These are phyloP conservation scores for Zophobas atratus DNA, from an alignment of 1,140 invertebrate genomes.

Conservation along the genomic window DNA sequence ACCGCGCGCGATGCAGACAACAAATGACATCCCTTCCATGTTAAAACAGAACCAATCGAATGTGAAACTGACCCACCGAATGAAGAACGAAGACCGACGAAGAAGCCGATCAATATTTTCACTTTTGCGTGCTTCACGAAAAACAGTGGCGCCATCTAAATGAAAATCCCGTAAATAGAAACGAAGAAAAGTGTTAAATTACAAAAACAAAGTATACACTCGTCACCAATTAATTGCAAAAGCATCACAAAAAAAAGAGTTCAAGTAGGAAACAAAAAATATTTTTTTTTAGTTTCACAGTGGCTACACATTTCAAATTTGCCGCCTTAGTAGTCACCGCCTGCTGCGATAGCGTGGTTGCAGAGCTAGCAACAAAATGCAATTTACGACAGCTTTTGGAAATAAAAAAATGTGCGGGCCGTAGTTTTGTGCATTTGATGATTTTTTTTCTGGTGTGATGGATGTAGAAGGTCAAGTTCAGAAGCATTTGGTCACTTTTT, in stretches of 20 bases:
- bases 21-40: conserved; percentile 54
- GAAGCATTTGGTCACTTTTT: conserved; percentile 57
- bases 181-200: neutral
- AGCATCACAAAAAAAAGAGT: too few species aligned
- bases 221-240: too few species aligned
- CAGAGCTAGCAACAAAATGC: neutral
- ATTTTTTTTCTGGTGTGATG: too few species aligned
- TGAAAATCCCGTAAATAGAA: neutral
- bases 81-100: conserved; percentile 25
- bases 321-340: neutral
- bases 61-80: conserved; percentile 34
- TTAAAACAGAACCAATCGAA: conserved; percentile 51
- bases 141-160: neutral
- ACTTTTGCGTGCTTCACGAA: conserved; percentile 52
- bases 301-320: neutral
- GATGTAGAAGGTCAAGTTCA: conserved; percentile 51
- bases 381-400: neutral
- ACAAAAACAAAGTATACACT: too few species aligned
- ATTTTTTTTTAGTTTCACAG: too few species aligned
- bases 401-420: neutral
- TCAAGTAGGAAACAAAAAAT: too few species aligned
- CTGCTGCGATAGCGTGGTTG: neutral
- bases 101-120: conserved; percentile 51
- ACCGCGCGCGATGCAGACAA: conserved; percentile 51
- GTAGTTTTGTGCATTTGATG: conserved; percentile 38